phyloP scores from a whole-genome alignment of 1,140 invertebrate species.

The Macrobrachium rosenbergii region DNA sequence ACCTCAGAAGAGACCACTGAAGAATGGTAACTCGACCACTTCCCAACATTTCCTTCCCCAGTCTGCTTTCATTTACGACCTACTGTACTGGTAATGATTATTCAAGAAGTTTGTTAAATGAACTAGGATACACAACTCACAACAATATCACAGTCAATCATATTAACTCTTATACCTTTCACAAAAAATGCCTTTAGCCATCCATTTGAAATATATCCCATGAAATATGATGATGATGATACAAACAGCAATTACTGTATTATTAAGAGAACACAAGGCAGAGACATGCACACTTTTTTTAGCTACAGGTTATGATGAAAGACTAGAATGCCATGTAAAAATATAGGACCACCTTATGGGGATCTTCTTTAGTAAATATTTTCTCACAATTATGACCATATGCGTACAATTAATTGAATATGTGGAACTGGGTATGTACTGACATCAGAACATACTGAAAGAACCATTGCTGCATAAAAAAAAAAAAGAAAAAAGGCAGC shows the following conservation, averaged over 20 bases:
- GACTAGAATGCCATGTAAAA: conserved; percentile 63
- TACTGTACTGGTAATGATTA: too few relatives aligned
- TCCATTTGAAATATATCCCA: conserved; percentile 50
- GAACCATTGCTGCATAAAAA: conserved; percentile 35
- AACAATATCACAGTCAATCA: conserved; percentile 56
- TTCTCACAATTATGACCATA: conserved; percentile 63
- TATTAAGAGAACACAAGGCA: conserved; percentile 55
- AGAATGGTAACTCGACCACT: conserved; percentile 22
- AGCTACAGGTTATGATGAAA: conserved; percentile 62
- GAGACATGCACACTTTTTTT: conserved; percentile 59
- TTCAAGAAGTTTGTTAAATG: neutral
- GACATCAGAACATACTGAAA: conserved; percentile 34
- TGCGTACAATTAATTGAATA: conserved; percentile 59
- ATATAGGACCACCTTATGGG: conserved; percentile 60
- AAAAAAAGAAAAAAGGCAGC: conserved; percentile 8
- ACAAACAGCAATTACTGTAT: conserved; percentile 61
- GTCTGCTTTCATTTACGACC: too few relatives aligned
- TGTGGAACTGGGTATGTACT: conserved; percentile 30
- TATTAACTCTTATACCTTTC: conserved; percentile 9
- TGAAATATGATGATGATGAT: conserved; percentile 45
- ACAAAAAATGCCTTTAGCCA: conserved; percentile 38
- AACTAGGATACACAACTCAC: conserved; percentile 34
- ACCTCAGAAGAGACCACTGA: too few relatives aligned
- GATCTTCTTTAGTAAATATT: conserved; percentile 64
- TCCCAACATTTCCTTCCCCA: too few relatives aligned